A percentile compares a stretch with the other conserved stretches of the same genome.
Evolutionary conservation across 2,888 invertebrate genomes (phyloP).

Genomic region (Rotaria socialis): DNA sequence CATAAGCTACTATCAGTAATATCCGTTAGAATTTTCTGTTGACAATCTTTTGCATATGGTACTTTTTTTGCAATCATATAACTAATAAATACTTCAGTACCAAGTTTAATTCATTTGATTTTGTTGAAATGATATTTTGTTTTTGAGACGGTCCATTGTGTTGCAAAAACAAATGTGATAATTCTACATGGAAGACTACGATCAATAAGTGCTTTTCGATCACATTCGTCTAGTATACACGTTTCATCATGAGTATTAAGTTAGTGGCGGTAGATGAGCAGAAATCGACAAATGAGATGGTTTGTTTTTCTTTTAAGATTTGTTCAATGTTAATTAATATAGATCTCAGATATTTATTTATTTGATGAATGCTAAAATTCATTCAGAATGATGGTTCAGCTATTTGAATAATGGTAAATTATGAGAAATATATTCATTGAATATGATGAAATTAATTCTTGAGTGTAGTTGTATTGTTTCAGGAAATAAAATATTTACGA

Average conservation of each 20-base stretch:
- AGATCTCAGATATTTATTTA: too few relatives aligned
- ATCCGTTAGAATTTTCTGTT: background rate
- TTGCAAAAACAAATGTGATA: background rate
- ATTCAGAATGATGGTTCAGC: too few relatives aligned
- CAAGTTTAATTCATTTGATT: background rate
- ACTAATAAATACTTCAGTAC: background rate
- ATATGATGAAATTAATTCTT: too few relatives aligned
- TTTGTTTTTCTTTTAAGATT: background rate
- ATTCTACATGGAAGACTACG: background rate
- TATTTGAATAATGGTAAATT: too few relatives aligned
- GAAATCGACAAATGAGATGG: background rate
- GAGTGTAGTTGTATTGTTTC: too few relatives aligned
- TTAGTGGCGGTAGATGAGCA: background rate
- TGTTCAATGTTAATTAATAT: too few relatives aligned
- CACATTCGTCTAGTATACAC: background rate
- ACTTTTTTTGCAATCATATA: background rate
- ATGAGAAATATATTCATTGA: too few relatives aligned
- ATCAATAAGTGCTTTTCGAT: background rate
- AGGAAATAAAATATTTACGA: too few relatives aligned
- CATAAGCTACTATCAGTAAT: background rate
- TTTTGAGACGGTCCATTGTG: background rate
- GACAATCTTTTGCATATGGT: background rate
- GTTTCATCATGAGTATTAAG: background rate
- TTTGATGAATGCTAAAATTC: too few relatives aligned
- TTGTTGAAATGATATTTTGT: background rate